Evolutionary conservation across 1,140 invertebrate genomes (phyloP).

Genomic region (Brachionus manjavacas): DNA sequence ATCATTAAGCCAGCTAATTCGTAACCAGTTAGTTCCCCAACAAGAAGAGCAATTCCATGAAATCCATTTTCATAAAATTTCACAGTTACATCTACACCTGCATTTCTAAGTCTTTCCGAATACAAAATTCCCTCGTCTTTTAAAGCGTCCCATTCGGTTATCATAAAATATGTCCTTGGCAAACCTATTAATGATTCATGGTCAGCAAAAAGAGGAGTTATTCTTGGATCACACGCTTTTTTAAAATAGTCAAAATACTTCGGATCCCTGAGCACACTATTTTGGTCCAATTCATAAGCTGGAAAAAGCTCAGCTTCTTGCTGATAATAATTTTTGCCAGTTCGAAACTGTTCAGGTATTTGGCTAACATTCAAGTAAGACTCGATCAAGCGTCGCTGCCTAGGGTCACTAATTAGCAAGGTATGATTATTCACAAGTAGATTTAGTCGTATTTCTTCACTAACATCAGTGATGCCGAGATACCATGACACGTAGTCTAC

Average conservation of each 20-base stretch:
- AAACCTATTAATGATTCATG: background rate
- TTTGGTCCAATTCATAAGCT: background rate
- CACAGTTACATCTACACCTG: conserved; percentile 25
- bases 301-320: background rate
- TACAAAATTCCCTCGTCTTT: conserved; percentile 36
- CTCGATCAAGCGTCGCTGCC: background rate
- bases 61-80: conserved; percentile 32
- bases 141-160: conserved; percentile 26
- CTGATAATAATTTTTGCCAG: background rate
- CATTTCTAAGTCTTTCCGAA: background rate
- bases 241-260: background rate
- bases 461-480: background rate
- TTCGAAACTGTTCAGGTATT: conserved; percentile 21
- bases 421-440: conserved; percentile 20
- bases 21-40: background rate
- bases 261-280: background rate
- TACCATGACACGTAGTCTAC: conserved; percentile 18
- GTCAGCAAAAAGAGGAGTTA: conserved; percentile 18
- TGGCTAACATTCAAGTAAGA: background rate
- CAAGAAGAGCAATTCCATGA: conserved; percentile 29
- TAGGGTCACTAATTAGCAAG: background rate
- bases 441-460: conserved; percentile 6
- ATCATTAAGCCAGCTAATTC: background rate
- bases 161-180: conserved; percentile 18
- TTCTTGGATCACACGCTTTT: background rate